Percentiles rank a stretch among this genome's conserved stretches.
Conservation (phyloP, 1,140 invertebrate genomes). For the Hylaeus volcanicus region DNA sequence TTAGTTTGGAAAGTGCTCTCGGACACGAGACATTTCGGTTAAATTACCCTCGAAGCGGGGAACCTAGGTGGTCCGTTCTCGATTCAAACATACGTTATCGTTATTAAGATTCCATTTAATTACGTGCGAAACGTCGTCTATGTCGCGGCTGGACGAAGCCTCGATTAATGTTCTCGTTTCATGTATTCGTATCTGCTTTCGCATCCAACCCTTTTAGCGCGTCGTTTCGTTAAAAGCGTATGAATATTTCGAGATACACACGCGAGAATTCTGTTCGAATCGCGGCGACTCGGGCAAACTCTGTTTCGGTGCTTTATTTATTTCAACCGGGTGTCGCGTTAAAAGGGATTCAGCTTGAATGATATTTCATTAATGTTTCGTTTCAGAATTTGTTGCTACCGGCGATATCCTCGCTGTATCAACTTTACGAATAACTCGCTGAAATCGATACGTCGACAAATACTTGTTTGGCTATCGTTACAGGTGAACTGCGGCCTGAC, state of each 20-base stretch:
- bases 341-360: too few species aligned
- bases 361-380: too few species aligned
- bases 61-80: not conserved
- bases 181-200: not conserved
- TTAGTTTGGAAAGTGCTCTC: conserved; percentile 1
- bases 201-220: too few species aligned
- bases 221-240: not conserved
- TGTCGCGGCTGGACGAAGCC: too few species aligned
- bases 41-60: not conserved
- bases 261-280: too few species aligned
- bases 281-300: too few species aligned
- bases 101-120: conserved; percentile 34
- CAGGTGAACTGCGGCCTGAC: conserved; percentile 67
- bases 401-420: too few species aligned
- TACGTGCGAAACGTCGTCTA: not conserved
- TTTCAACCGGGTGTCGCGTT: too few species aligned
- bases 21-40: not conserved
- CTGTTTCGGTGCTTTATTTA: too few species aligned
- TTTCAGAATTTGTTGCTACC: too few species aligned
- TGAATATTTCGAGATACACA: not conserved
- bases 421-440: too few species aligned
- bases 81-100: conserved; percentile 11
- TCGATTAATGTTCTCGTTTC: conserved; percentile 18
- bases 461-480: conserved; percentile 13
- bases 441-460: too few species aligned